phyloP scores from a whole-genome alignment of 2,888 invertebrate species.

The Neoscelio sp. region DNA sequence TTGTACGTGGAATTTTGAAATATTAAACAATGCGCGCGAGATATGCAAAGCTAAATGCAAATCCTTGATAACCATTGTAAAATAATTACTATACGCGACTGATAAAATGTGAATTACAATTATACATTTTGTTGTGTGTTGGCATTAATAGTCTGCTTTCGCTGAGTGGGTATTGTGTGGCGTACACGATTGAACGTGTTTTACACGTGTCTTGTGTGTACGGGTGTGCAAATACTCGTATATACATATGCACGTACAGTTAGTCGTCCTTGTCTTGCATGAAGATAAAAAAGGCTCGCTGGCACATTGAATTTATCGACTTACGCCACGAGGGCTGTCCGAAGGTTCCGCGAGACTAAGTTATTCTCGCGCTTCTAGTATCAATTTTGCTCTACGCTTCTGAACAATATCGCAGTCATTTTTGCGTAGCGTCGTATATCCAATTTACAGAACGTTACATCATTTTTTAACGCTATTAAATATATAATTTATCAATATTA shows the following conservation, averaged over 20 bases:
- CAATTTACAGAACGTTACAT: no score
- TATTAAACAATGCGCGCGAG: no score
- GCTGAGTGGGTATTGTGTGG: conserved; percentile 9
- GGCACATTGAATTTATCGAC: conserved; percentile 72
- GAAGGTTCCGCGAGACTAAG: conserved; percentile 59
- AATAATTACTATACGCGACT: neutral
- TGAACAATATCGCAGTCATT: conserved; percentile 26
- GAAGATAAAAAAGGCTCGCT: conserved; percentile 72
- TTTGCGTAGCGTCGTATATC: no score
- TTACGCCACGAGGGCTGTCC: conserved; percentile 68
- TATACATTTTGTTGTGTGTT: conserved; percentile 4
- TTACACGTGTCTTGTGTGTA: neutral
- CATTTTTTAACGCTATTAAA: no score
- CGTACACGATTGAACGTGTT: conserved; percentile 46
- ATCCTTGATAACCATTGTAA: neutral
- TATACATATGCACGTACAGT: conserved; percentile 73
- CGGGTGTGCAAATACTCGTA: conserved; percentile 30
- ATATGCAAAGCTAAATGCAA: no score
- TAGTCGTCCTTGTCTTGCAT: conserved; percentile 79
- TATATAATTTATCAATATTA: no score
- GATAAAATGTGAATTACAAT: neutral
- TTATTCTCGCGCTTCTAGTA: conserved; percentile 50
- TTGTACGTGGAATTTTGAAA: no score
- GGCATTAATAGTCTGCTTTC: conserved; percentile 23
- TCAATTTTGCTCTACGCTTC: conserved; percentile 27